A percentile compares a stretch with the other conserved stretches of the same genome.
phyloP scores from a whole-genome alignment of 2,888 invertebrate genomes.

The Cerceris ruficornis region DNA sequence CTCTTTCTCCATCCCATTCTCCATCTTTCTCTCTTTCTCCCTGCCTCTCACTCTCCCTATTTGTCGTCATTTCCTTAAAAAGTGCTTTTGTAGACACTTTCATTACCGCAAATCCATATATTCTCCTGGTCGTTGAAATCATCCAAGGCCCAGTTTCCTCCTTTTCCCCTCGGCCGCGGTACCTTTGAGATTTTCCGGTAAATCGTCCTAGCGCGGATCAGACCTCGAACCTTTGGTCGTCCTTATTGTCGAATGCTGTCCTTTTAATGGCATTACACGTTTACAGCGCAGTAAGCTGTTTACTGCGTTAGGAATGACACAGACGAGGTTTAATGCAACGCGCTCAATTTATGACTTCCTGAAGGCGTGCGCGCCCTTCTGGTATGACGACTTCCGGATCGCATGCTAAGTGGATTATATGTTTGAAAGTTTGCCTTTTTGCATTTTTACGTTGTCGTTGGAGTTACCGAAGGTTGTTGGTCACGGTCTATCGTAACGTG shows the following conservation, averaged over 20 bases:
- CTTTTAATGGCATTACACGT: conserved; percentile 66
- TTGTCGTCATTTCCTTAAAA: no score
- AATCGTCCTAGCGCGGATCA: conserved; percentile 27
- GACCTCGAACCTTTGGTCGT: conserved; percentile 32
- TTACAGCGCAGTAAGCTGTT: conserved; percentile 61
- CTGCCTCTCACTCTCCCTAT: background rate
- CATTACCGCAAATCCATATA: no score
- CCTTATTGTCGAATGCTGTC: conserved; percentile 44
- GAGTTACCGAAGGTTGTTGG: no score
- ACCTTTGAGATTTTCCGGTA: conserved; percentile 13
- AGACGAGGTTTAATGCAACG: conserved; percentile 54
- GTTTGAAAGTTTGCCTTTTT: conserved; percentile 12
- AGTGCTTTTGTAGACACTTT: no score
- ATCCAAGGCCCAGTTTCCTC: conserved; percentile 31
- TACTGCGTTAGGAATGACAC: conserved; percentile 44
- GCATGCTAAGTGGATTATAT: conserved; percentile 28
- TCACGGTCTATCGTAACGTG: no score
- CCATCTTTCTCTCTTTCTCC: background rate
- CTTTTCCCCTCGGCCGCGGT: background rate
- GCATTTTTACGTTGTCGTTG: background rate
- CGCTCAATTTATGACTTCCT: conserved; percentile 53
- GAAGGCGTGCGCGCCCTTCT: conserved; percentile 28
- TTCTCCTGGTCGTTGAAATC: conserved; percentile 56
- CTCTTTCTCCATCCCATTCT: conserved; percentile 17
- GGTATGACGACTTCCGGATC: conserved; percentile 39